Conservation (phyloP, 2,888 invertebrate species). For the Nymphalis urticae region DNA sequence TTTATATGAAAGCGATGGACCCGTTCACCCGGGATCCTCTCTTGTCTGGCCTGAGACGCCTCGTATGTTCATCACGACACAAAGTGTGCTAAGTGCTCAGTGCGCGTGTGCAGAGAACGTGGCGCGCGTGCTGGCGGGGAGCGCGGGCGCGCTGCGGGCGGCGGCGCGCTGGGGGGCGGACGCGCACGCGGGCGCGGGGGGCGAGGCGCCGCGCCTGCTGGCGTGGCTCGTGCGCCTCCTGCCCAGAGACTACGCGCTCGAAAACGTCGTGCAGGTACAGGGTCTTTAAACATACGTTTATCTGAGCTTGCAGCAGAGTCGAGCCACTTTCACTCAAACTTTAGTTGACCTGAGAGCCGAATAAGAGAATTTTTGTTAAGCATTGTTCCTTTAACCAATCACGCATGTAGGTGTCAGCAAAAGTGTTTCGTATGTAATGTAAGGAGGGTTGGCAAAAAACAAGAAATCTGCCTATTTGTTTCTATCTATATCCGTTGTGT, state of each 20-base stretch:
- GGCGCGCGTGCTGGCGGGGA: conserved; percentile 83
- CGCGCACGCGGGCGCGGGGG: conserved; percentile 91
- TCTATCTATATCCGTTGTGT: no score
- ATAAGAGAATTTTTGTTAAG: background rate
- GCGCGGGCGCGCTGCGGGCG: conserved; percentile 82
- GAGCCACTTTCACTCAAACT: background rate
- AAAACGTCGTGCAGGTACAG: background rate
- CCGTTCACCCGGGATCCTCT: no score
- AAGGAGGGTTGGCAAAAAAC: no score
- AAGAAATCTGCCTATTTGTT: no score
- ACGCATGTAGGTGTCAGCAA: background rate
- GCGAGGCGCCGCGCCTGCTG: conserved; percentile 83
- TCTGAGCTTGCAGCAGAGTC: background rate
- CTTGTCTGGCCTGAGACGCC: no score
- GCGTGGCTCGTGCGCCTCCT: background rate
- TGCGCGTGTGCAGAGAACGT: conserved; percentile 81
- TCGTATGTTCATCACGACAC: no score
- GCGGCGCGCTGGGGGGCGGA: conserved; percentile 89
- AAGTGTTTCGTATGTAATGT: no score
- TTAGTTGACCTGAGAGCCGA: background rate
- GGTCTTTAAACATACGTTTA: background rate
- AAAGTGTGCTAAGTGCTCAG: no score
- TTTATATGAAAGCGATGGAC: no score
- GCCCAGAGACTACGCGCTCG: background rate
- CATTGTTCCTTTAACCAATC: background rate